These are phyloP conservation scores for Mesoligia furuncula DNA, from an alignment of 2,888 invertebrate species.

Conservation along the genomic window DNA sequence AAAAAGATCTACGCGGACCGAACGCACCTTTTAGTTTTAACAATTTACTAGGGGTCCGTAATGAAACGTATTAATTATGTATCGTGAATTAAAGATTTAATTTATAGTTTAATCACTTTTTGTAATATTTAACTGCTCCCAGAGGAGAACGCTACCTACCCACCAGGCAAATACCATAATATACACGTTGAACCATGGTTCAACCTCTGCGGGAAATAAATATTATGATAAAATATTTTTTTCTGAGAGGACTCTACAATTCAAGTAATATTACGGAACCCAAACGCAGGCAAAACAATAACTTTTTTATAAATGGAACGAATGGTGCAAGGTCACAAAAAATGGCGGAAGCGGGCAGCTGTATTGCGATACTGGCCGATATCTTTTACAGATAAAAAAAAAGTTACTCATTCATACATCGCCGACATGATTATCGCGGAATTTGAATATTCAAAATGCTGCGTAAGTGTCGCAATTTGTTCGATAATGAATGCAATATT, in stretches of 20 bases:
- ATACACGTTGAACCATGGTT: not conserved
- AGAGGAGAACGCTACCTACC: not conserved
- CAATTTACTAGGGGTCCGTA: constrained; percentile 39
- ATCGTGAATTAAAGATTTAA: not conserved
- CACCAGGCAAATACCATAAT: too few relatives aligned
- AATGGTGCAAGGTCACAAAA: constrained; percentile 55
- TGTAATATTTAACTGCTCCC: not conserved
- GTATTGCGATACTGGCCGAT: constrained; percentile 44
- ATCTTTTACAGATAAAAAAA: constrained; percentile 34
- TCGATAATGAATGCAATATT: constrained; percentile 45
- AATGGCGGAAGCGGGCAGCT: constrained; percentile 60
- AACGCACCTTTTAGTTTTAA: constrained; percentile 71
- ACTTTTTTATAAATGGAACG: constrained; percentile 39
- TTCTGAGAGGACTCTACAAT: not conserved
- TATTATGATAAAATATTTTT: not conserved
- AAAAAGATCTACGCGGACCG: constrained; percentile 66
- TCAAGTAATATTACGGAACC: constrained; percentile 38
- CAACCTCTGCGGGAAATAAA: not conserved
- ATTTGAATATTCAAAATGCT: constrained; percentile 58
- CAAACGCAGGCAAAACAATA: constrained; percentile 16
- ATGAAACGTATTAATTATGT: not conserved
- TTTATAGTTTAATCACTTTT: not conserved
- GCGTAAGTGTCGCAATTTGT: constrained; percentile 52
- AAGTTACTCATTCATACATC: constrained; percentile 42
- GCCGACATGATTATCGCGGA: constrained; percentile 38